Percentiles rank a stretch among this genome's conserved stretches.
These are phyloP conservation scores for Drosophila cracens DNA, from an alignment of 2,888 invertebrate genomes.

Conservation along the genomic window DNA sequence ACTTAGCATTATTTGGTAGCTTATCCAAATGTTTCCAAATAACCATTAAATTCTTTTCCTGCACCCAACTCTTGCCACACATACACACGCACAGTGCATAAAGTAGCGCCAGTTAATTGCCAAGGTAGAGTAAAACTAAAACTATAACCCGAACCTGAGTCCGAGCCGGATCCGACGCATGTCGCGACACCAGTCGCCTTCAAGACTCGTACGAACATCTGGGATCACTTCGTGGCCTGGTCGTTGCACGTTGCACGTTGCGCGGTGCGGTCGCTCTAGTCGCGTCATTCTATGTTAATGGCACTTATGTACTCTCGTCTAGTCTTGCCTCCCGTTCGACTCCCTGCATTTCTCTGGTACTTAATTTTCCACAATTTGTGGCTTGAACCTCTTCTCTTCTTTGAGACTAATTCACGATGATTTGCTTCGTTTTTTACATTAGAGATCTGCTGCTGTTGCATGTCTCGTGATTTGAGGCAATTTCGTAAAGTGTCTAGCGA, in stretches of 20 bases:
- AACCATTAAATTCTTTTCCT: constrained; percentile 13
- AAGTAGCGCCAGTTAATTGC: constrained; percentile 73
- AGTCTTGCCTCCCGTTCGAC: constrained; percentile 33
- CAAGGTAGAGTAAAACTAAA: constrained; percentile 19
- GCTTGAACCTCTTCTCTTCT: constrained; percentile 35
- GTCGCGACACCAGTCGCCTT: constrained; percentile 59
- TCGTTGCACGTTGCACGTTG: not conserved
- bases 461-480: constrained; percentile 74
- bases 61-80: constrained; percentile 4
- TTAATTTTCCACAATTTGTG: constrained; percentile 70
- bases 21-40: not conserved
- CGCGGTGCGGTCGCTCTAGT: constrained; percentile 5
- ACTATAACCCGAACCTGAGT: not conserved
- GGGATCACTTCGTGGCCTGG: constrained; percentile 42
- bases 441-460: constrained; percentile 25
- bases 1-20: constrained; percentile 36
- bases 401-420: constrained; percentile 71
- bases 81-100: constrained; percentile 29
- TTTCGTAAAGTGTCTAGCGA: constrained; percentile 80
- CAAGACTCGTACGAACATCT: constrained; percentile 32
- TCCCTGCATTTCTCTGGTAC: constrained; percentile 40
- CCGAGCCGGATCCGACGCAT: constrained; percentile 33
- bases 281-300: constrained; percentile 64
- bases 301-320: constrained; percentile 42
- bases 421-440: constrained; percentile 32